These are phyloP conservation scores for Galemys pyrenaicus DNA, from an alignment of 2,113 vertebrate species.

Conservation along the genomic window DNA sequence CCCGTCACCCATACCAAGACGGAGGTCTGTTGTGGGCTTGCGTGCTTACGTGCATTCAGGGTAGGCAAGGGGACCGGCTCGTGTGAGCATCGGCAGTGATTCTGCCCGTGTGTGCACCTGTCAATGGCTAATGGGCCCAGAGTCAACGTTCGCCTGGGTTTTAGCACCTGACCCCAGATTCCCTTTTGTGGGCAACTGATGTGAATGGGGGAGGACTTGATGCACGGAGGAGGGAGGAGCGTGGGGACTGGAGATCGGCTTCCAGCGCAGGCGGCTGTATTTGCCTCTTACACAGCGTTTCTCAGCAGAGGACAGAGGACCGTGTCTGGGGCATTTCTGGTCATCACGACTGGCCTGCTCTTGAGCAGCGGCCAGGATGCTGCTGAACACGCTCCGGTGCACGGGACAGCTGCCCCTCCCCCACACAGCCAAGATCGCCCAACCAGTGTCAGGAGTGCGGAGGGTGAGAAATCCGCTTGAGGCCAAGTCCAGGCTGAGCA, in stretches of 20 bases:
- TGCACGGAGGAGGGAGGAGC: neutral
- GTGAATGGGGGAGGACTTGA: neutral
- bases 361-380: neutral
- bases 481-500: neutral
- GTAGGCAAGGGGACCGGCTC: neutral
- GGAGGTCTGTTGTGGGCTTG: neutral
- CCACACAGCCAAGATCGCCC: neutral
- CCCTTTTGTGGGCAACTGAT: neutral
- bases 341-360: neutral
- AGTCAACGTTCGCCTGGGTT: neutral
- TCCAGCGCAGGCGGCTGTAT: neutral
- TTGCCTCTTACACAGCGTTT: neutral
- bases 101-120: neutral
- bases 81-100: neutral
- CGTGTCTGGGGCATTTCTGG: neutral
- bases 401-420: fast-evolving
- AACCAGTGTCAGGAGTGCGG: neutral
- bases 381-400: neutral
- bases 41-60: fast-evolving
- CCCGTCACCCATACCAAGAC: neutral
- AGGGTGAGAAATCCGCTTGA: neutral
- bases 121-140: neutral
- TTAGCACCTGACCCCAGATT: neutral
- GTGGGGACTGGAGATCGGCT: neutral
- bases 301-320: neutral